phyloP scores from a whole-genome alignment of 2,888 invertebrate genomes.

The Patella pellucida region DNA sequence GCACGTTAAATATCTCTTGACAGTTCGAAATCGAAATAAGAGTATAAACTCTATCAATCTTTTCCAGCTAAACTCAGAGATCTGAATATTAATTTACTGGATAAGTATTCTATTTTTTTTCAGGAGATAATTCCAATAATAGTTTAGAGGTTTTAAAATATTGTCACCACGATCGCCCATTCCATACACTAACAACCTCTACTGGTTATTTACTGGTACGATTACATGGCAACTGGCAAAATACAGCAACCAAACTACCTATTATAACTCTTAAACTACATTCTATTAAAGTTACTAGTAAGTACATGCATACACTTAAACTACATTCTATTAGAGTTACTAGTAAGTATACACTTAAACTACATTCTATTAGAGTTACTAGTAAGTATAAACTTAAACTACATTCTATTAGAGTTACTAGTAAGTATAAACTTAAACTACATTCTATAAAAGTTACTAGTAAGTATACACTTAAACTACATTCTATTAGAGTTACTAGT shows the following conservation, averaged over 20 bases:
- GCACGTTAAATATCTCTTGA: too few relatives aligned
- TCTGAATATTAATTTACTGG: too few relatives aligned
- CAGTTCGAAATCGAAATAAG: too few relatives aligned
- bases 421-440: neutral
- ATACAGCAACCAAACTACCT: slow-evolving; percentile 5
- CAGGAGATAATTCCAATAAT: neutral
- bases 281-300: neutral
- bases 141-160: slow-evolving; percentile 1
- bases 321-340: too few relatives aligned
- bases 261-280: neutral
- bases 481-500: neutral
- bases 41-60: too few relatives aligned
- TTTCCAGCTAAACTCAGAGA: too few relatives aligned
- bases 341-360: neutral
- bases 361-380: neutral
- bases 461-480: neutral
- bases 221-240: neutral
- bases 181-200: neutral
- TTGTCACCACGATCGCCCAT: neutral
- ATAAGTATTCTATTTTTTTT: neutral
- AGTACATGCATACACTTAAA: neutral
- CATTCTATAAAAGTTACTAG: neutral
- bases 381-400: neutral
- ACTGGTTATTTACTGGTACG: neutral
- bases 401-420: neutral